Evolutionary conservation across 2,888 invertebrate species (phyloP), one percentile per base, ranked within the genome.

Genomic region (Noctua janthina): DNA sequence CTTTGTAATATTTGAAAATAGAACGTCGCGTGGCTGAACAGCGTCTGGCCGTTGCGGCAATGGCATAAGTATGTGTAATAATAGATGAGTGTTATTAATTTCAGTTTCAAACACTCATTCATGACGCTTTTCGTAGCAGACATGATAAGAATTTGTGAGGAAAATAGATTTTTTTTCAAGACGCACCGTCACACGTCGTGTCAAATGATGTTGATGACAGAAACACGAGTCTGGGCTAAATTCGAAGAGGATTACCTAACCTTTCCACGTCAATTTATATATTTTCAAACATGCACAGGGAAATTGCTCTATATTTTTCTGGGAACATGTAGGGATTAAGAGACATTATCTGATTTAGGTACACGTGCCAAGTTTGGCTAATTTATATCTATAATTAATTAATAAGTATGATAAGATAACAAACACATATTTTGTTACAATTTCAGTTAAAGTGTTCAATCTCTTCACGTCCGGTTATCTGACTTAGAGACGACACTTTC

Each of bases 1-100:
- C 92, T 92, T 92, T 92, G 92, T 91, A 91, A 91, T 91, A 91
- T 93, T 94, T 93, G 91, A 94, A 95, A 94, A 94, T 95, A 94
- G 94, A 94, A 93, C 91, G 89, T 84, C 84, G 86, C 84, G 88
- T 84, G 92, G 90, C 88, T 90, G 90, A 84, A 88, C 86, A 39
- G 70, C 66, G 87, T 87, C 84, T 88, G 78, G 74, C 71, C 46
- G 78, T 78, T 81, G 85, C 75, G 67, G 76, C 78, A 80, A 83
- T 84, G 83, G 84, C 78, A 72, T 82, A 79, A 83, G 79, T 66
- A 74, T 59, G 56, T 83, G 59, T 81, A 79, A 70, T 77, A 87
- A 79, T 81, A 77, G 72, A 81, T 81, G 72, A 78, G 62, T 87
- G 70, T 81, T 79, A 76, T 79, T 79, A 81, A 81, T 84, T 77